Conservation (phyloP, 2,888 invertebrate species). For the Rotaria magnacalcarata region DNA sequence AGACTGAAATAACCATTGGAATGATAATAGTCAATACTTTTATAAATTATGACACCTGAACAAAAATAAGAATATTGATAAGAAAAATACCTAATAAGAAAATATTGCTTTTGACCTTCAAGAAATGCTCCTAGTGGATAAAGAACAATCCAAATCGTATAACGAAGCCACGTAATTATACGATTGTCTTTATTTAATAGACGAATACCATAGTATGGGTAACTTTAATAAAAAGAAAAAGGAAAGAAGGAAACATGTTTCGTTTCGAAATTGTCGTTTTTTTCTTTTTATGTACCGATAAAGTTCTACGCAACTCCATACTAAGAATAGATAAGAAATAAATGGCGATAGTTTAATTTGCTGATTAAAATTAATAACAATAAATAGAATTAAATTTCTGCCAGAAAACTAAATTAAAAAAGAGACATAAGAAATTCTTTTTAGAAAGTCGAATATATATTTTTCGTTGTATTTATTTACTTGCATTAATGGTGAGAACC, state of each 20-base stretch:
- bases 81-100: not conserved
- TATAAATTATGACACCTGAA: not conserved
- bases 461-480: slow-evolving; percentile 50
- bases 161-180: slow-evolving; percentile 81
- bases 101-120: slow-evolving; percentile 66
- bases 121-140: slow-evolving; percentile 83
- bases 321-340: slow-evolving; percentile 77
- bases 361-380: slow-evolving; percentile 76
- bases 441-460: no score
- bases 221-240: slow-evolving; percentile 63
- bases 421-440: not conserved
- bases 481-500: slow-evolving; percentile 72
- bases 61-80: slow-evolving; percentile 19
- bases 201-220: slow-evolving; percentile 83
- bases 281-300: slow-evolving; percentile 65
- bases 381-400: slow-evolving; percentile 73
- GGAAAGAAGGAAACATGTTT: not conserved
- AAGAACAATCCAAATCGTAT: slow-evolving; percentile 84
- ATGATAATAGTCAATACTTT: not conserved
- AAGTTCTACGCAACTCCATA: slow-evolving; percentile 78
- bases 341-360: slow-evolving; percentile 80
- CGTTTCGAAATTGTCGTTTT: not conserved
- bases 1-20: slow-evolving; percentile 65
- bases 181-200: slow-evolving; percentile 71
- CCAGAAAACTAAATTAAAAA: slow-evolving; percentile 65